A percentile compares a stretch with the other conserved stretches of the same genome.
Evolutionary conservation across 2,797 vertebrate genomes (phyloP).

Genomic region (Chlorospingus flavigularis): DNA sequence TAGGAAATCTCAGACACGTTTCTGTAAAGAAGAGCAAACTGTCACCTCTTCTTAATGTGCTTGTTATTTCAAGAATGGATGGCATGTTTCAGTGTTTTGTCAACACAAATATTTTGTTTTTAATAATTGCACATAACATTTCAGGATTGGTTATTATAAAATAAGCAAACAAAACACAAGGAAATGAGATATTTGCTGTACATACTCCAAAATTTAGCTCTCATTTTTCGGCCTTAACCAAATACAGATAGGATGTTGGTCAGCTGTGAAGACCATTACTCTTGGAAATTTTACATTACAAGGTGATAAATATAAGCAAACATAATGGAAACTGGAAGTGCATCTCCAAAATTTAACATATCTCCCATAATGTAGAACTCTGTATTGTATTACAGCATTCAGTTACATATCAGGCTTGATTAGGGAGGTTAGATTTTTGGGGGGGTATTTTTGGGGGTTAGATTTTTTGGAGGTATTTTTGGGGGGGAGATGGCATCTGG

Average conservation of each 20-base stretch:
- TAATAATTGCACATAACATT: not conserved
- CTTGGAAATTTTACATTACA: not conserved
- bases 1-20: not conserved
- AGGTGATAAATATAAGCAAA: not conserved
- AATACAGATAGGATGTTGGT: not conserved
- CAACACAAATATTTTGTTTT: not conserved
- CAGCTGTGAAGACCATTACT: not conserved
- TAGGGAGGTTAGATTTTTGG: too few relatives aligned
- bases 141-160: not conserved
- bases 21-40: not conserved
- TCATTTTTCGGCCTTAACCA: not conserved
- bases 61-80: not conserved
- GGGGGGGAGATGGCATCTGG: not conserved
- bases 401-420: not conserved
- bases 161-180: not conserved
- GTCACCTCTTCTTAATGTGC: not conserved
- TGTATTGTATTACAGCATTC: not conserved
- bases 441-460: too few relatives aligned
- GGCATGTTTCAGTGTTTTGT: not conserved
- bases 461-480: not conserved
- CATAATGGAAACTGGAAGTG: not conserved
- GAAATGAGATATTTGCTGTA: not conserved
- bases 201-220: not conserved
- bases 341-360: not conserved
- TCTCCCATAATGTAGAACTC: not conserved